Base-by-base conservation (phyloP, 1,140 invertebrate genomes). In the Hycleus cichorii region DNA sequence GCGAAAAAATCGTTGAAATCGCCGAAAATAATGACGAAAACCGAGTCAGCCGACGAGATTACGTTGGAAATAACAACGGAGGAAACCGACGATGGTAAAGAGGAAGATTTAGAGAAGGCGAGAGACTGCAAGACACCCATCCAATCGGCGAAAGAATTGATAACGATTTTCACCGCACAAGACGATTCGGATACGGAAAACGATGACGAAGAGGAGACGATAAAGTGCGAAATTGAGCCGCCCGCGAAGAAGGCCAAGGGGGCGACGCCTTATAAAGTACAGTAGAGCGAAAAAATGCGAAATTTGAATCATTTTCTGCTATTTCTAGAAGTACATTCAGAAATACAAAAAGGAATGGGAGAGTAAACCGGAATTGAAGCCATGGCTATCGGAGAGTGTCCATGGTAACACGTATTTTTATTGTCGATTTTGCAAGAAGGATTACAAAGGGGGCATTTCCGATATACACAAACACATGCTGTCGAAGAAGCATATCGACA, bases 291-390 rank as follows among this genome's bases (percentile, higher is more conserved):
- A 43, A 10, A 2, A 38, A 32, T 32, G 8, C 3, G 11, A 49
- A 46, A 43, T n/a, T 47, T 7, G 12, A 50, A 7, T 26, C 12
- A 44, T 46, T 47, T 43, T 12, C 25, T 39, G 26, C 43, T 9
- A 4, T 42, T 8, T 52, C 12, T 40, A 64, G 60, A 47, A 60
- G 58, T 69, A 69, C 55, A 49, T 63, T 18, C 68, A 69, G 57
- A 70, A 69, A 58, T 70, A 70, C 50, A 67, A 67, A 57, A 69
- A 65, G 48, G 67, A 70, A 62, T 70, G 69, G 69, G 67, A 70
- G 47, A 57, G 58, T 25, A 68, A 66, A 47, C 69, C 69, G 25
- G 49, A 63, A 45, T 63, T 69, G 7, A 70, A 66, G 56, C 64
- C 66, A 0, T 70, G 67, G 67, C 51, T 70, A 11, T 66, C 67